Evolutionary conservation across 2,797 vertebrate genomes (phyloP).

Genomic region (Clamator glandarius): DNA sequence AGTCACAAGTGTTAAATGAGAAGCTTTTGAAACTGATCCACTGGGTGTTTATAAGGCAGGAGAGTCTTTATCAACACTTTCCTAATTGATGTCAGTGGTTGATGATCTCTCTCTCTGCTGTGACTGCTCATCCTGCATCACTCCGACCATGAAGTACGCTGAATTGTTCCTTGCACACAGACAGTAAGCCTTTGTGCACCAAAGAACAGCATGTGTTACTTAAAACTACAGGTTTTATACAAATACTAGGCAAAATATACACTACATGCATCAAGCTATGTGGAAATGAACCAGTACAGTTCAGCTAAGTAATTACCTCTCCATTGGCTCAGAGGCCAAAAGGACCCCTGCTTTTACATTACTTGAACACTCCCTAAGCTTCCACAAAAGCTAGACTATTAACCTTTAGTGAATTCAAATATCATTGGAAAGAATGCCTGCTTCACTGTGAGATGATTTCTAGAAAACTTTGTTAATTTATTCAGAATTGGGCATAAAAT

Average conservation of each 20-base stretch:
- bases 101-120: background rate
- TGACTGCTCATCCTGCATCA: background rate
- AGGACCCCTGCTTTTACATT: background rate
- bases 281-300: background rate
- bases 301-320: background rate
- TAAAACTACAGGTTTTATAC: background rate
- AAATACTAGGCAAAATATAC: slow-evolving; percentile 11
- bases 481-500: background rate
- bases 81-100: background rate
- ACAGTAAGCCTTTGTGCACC: background rate
- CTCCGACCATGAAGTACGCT: background rate
- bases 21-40: background rate
- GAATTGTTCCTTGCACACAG: background rate
- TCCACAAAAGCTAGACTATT: background rate
- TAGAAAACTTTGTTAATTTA: background rate
- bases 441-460: background rate
- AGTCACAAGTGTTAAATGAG: background rate
- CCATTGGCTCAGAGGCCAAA: background rate
- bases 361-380: background rate
- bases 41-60: background rate
- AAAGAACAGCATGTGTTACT: background rate
- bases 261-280: background rate
- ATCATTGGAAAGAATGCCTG: background rate
- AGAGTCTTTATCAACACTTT: background rate
- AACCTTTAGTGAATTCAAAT: background rate